phyloP scores from a whole-genome alignment of 2,888 invertebrate species.

The Caenorhabditis becei region DNA sequence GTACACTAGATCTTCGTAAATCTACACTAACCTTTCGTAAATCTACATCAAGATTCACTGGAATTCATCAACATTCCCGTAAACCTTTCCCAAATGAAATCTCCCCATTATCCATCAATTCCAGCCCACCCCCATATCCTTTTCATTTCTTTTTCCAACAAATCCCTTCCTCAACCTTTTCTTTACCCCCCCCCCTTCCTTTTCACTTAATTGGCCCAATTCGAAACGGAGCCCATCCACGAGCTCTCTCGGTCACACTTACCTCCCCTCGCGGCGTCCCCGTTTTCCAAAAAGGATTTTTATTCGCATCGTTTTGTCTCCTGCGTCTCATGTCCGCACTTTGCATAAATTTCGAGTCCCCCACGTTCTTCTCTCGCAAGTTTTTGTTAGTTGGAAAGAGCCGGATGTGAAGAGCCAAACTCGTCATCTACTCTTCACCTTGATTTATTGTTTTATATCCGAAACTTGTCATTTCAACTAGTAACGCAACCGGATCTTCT shows the following conservation, averaged over 20 bases:
- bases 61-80: too few species aligned
- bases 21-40: too few species aligned
- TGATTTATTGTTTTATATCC: not conserved
- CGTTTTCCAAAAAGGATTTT: slow-evolving; percentile 14
- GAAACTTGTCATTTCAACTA: not conserved
- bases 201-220: slow-evolving; percentile 37
- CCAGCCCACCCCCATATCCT: too few species aligned
- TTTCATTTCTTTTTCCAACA: too few species aligned
- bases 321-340: slow-evolving; percentile 34
- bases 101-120: too few species aligned
- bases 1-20: too few species aligned
- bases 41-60: too few species aligned
- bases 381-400: too few species aligned
- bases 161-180: too few species aligned
- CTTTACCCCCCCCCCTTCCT: too few species aligned
- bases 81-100: too few species aligned
- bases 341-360: slow-evolving; percentile 32
- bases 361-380: not conserved
- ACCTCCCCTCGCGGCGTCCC: slow-evolving; percentile 4
- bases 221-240: slow-evolving; percentile 8
- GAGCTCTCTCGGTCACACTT: slow-evolving; percentile 22
- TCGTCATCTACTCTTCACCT: not conserved
- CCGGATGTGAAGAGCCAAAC: too few species aligned
- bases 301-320: slow-evolving; percentile 15
- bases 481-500: slow-evolving; percentile 2